Base-by-base conservation (phyloP, 2,797 vertebrate genomes). In the Lagodon rhomboides region DNA sequence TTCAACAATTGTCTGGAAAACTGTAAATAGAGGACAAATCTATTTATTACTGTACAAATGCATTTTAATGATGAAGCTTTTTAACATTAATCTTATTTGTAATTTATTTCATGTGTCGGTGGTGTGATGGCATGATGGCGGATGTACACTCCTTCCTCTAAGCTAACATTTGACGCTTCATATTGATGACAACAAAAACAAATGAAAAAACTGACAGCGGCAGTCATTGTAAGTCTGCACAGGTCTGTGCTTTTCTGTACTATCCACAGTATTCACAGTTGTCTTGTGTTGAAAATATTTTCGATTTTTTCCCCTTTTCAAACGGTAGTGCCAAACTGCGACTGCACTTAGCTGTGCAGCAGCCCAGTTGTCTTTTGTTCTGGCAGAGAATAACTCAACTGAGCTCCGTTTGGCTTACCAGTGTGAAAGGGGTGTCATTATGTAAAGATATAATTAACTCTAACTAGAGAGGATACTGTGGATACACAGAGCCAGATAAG, bases 21-120 rank as follows among this genome's bases (percentile, higher is more conserved):
- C 81, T 92, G 85, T 93, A 92, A 92, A 93, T 85, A 92, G 73
- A 89, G 85, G 81, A 84, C 67, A 83, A 73, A 86, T 88, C 91
- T 95, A 94, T 95, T 95, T 95, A 94, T 95, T 95, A 89, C 88
- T 93, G 88, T 92, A 90, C 49, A 87, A 90, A 87, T 46, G 54
- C 51, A 73, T 87, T 92, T 84, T 83, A 91, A 93, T 66, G 59
- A 82, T 63, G 71, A 34, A 85, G 74, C 72, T 87, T 85, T 84
- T 87, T 89, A 86, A 80, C 64, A 63, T 73, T 53, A 50, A 41
- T 84, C 72, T 85, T 79, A 41, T 85, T 89, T 85, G 87, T 91
- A 87, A 92, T 87, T 90, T 91, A 90, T 92, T 92, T 87, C 43
- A 75, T 83, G 46, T 76, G 55, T 84, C 49, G 22, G 55, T 77